A percentile compares a stretch with the other conserved stretches of the same genome.
These are phyloP conservation scores for Plutomurus gul DNA, from an alignment of 1,140 invertebrate species.

Conservation along the genomic window DNA sequence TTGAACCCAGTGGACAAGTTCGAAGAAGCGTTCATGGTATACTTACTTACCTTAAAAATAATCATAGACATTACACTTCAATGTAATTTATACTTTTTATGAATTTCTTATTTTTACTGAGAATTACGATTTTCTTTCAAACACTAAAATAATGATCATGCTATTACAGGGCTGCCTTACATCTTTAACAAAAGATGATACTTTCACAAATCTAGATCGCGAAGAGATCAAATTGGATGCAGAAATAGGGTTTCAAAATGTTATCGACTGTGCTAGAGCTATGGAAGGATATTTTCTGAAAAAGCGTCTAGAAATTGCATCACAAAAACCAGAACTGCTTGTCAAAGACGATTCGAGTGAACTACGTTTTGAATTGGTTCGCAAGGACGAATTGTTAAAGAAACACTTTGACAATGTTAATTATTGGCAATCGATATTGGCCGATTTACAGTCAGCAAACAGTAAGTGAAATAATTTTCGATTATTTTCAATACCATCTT, in stretches of 20 bases:
- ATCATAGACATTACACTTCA: neutral
- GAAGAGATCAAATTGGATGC: slow-evolving; percentile 83
- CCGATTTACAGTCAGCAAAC: slow-evolving; percentile 66
- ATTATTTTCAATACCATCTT: too few species aligned
- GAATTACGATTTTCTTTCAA: too few species aligned
- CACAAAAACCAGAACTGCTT: slow-evolving; percentile 86
- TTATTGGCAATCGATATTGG: slow-evolving; percentile 84
- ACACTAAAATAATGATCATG: neutral
- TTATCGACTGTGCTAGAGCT: slow-evolving; percentile 86
- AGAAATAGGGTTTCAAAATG: slow-evolving; percentile 79
- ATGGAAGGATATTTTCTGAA: slow-evolving; percentile 94
- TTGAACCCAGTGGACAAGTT: slow-evolving; percentile 46
- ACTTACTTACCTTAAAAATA: neutral
- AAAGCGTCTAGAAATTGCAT: slow-evolving; percentile 85
- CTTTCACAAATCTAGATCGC: slow-evolving; percentile 72
- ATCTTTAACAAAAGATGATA: slow-evolving; percentile 81
- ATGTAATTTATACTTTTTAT: neutral
- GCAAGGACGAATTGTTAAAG: slow-evolving; percentile 86
- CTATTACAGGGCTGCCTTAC: slow-evolving; percentile 79
- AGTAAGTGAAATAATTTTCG: neutral
- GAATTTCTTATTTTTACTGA: neutral
- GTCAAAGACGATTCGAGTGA: slow-evolving; percentile 90
- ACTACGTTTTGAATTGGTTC: slow-evolving; percentile 75
- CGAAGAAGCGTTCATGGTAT: slow-evolving; percentile 49
- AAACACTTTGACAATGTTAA: slow-evolving; percentile 87